These are phyloP conservation scores for Pseudolaguvia tuberculata DNA, from an alignment of 2,113 vertebrate species.

Conservation along the genomic window DNA sequence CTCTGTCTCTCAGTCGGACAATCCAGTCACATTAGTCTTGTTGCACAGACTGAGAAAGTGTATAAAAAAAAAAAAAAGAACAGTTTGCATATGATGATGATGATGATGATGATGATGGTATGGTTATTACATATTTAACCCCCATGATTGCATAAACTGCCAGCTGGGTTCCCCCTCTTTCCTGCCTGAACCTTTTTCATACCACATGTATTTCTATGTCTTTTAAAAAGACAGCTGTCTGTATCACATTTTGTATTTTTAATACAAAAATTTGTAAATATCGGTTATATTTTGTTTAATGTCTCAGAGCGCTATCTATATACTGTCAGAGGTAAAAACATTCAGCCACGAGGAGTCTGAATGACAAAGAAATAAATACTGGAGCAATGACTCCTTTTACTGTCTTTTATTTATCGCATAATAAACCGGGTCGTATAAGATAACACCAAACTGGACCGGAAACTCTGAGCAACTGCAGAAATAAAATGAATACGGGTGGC, in stretches of 20 bases:
- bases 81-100: slow-evolving; percentile 12
- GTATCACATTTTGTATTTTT: slow-evolving; percentile 49
- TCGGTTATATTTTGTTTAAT: slow-evolving; percentile 48
- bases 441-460: no score
- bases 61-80: not conserved
- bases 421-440: no score
- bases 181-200: slow-evolving; percentile 24
- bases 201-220: slow-evolving; percentile 46
- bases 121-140: slow-evolving; percentile 11
- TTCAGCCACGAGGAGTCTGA: slow-evolving; percentile 28
- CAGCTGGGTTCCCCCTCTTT: not conserved
- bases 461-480: no score
- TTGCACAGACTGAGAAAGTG: slow-evolving; percentile 32
- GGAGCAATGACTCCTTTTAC: slow-evolving; percentile 15
- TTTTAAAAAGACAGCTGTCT: slow-evolving; percentile 50
- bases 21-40: not conserved
- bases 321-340: slow-evolving; percentile 25
- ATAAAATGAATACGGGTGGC: no score
- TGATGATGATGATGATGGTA: no score
- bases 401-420: slow-evolving; percentile 4
- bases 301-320: slow-evolving; percentile 42
- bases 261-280: slow-evolving; percentile 50
- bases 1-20: not conserved
- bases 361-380: slow-evolving; percentile 47
- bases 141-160: no score